phyloP scores from a whole-genome alignment of 2,797 vertebrate genomes.

The Pelobates cultripes region DNA sequence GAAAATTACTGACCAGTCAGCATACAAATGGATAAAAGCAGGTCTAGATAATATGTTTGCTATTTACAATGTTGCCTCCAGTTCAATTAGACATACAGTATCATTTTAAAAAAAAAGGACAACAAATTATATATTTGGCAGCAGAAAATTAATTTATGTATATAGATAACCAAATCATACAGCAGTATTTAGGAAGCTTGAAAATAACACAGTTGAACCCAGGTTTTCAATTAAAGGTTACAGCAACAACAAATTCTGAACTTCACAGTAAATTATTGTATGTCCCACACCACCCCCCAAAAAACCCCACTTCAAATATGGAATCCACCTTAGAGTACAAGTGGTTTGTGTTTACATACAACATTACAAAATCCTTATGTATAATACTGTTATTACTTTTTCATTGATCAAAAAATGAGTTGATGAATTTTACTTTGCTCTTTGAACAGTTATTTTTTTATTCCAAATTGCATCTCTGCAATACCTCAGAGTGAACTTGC shows the following conservation, averaged over 20 bases:
- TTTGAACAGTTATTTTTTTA: background rate
- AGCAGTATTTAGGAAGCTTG: slow-evolving; percentile 19
- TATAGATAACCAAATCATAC: slow-evolving; percentile 10
- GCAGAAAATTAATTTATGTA: slow-evolving; percentile 32
- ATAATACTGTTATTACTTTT: slow-evolving; percentile 3
- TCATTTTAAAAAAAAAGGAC: slow-evolving; percentile 14
- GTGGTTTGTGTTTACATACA: background rate
- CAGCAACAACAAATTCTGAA: slow-evolving; percentile 5
- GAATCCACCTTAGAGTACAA: background rate
- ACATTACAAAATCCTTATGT: background rate
- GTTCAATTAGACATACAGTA: slow-evolving; percentile 23
- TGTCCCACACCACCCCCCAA: background rate
- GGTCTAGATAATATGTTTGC: slow-evolving; percentile 5
- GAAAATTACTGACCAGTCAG: slow-evolving; percentile 29
- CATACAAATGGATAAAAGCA: slow-evolving; percentile 25
- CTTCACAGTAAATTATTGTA: slow-evolving; percentile 17
- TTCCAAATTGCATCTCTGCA: no score
- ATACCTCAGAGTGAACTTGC: no score
- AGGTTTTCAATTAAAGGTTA: background rate
- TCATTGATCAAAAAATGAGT: background rate
- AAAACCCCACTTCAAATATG: slow-evolving; percentile 10
- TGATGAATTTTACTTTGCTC: background rate
- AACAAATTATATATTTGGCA: slow-evolving; percentile 27
- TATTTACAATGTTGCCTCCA: slow-evolving; percentile 23
- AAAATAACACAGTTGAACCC: slow-evolving; percentile 15